Evolutionary conservation across 2,797 vertebrate species (phyloP), one percentile per base, ranked within the genome.

Genomic region (Cryptoblepharus egeriae): DNA sequence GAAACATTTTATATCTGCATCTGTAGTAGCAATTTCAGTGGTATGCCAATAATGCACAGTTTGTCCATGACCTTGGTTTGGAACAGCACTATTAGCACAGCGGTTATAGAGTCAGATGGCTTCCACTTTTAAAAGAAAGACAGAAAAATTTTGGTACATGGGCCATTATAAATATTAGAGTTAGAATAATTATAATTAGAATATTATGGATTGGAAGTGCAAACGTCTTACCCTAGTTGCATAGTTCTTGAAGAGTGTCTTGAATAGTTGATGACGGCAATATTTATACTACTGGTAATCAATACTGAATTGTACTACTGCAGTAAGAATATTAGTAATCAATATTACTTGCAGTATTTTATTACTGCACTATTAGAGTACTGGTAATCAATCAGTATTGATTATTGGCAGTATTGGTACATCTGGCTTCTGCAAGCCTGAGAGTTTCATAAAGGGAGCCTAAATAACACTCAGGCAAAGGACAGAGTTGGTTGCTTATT

Each of bases 1-100:
- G 65, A 85, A 79, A 82, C 87, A 52, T 82, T 90, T 81, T 45
- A 75, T 13, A 1, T 75, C 2, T 81, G 52, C 49, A 20, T 26
- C 57, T 71, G 69, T 39, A 73, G 3, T 49, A 80, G 72, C 13
- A 58, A 49, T 81, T 84, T 73, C 65, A 24, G 72, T 77, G 68
- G 39, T 52, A 35, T 71, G 9, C 55, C 81, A 52, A 58, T 80
- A 18, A 22, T 52, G 4, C 71, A 1, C 2, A 68, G 24, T 13
- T 26, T 49, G 26, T 39, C 28, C 20, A 10, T 71, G 24, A 61
- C 71, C 35, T 63, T 76, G 32, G 28, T 73, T 84, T 71, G 83
- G 22, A 65, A 45, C 35, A 52, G 35, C 30, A 70, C 35, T 67
- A 60, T 64, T 9, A 79, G 73, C 80, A 81, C 8, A 68, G 30